Evolutionary conservation across 2,888 invertebrate genomes (phyloP), one percentile per base, ranked within the genome.

Genomic region (Ophion ellenae): DNA sequence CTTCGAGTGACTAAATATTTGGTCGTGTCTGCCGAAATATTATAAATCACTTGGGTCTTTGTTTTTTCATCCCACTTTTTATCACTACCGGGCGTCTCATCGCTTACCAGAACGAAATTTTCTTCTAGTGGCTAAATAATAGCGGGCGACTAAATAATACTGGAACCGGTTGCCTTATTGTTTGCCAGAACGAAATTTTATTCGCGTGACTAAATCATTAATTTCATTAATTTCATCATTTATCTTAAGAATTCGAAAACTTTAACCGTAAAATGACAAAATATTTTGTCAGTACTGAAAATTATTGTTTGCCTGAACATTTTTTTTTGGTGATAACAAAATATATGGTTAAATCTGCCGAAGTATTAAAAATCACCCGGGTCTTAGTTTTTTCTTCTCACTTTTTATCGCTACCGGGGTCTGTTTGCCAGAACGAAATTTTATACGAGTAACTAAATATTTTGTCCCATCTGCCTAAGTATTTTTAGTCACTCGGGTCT

Each of bases 221-320:
- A 64, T 61, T 61, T n/a, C 6, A 61, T 9, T 61, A 61, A 20
- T 61, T 61, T n/a, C 14, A n/a, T 14, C n/a, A 61, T n/a, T 61
- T 61, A 61, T 61, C 20, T 61, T 9, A 61, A 61, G 64, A 64
- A 64, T 64, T 64, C 28, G 28, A 64, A 64, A 64, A 64, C 64
- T 10, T 64, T 20, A 64, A 28, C 32, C 28, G 64, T 28, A 28
- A 64, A 64, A 10, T 10, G 64, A 64, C 64, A 64, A 64, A 64
- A 64, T 64, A 64, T 64, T 64, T 64, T 64, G 64, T 28, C 64
- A 64, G 64, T 64, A 28, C 64, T 64, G 64, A 28, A 64, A 64
- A 64, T 64, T 24, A 24, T 28, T 64, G 6, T 64, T 64, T 28
- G 64, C 28, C 11, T 64, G 28, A 64, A n/a, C 14, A 64, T 64